These are phyloP conservation scores for Saguinus imperator DNA, from an alignment of 2,113 vertebrate species.

Conservation along the genomic window DNA sequence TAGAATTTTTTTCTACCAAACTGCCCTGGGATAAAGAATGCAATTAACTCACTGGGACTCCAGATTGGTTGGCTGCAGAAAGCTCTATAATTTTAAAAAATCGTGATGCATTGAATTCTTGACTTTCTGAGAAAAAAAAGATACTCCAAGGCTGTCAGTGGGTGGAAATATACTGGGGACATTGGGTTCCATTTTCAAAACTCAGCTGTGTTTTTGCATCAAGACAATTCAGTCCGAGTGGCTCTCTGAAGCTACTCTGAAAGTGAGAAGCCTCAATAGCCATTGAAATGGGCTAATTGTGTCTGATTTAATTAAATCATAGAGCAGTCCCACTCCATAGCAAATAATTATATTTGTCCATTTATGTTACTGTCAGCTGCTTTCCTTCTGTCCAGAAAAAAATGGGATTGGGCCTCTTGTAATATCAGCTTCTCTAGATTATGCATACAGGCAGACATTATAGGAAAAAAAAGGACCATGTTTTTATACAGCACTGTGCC, in stretches of 20 bases:
- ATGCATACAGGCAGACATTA: not conserved
- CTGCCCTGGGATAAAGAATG: not conserved
- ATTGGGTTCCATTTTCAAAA: slow-evolving; percentile 44
- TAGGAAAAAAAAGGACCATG: not conserved
- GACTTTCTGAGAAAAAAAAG: not conserved
- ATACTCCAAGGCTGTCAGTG: not conserved
- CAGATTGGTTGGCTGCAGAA: not conserved
- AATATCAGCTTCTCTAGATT: not conserved
- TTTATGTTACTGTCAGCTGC: slow-evolving; percentile 32
- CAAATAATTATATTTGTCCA: slow-evolving; percentile 49
- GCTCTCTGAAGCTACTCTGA: slow-evolving; percentile 16
- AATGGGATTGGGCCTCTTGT: not conserved
- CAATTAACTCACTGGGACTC: not conserved
- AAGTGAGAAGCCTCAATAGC: slow-evolving; percentile 11
- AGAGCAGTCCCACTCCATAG: slow-evolving; percentile 25
- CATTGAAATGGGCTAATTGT: slow-evolving; percentile 15
- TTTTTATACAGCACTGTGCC: not conserved
- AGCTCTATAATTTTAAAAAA: not conserved
- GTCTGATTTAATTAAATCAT: slow-evolving; percentile 53
- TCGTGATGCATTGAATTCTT: not conserved
- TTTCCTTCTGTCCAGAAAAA: slow-evolving; percentile 16
- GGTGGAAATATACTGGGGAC: not conserved
- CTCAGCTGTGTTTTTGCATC: slow-evolving; percentile 23
- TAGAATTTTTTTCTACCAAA: not conserved
- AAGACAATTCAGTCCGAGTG: slow-evolving; percentile 24